Evolutionary conservation across 2,888 invertebrate genomes (phyloP).

Genomic region (Lasius platythorax): DNA sequence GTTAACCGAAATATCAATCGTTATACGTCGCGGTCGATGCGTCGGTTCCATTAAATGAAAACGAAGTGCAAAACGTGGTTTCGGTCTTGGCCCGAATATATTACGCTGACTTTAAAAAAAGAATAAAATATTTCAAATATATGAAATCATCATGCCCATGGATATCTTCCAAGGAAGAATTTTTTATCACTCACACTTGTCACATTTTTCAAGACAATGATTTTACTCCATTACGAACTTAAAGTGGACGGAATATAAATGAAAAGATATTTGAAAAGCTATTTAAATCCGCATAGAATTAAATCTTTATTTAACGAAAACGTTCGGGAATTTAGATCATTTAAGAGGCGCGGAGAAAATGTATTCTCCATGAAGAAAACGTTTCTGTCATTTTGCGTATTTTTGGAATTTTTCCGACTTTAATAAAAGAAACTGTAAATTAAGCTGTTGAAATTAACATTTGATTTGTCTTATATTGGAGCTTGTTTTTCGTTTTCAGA

Average conservation of each 20-base stretch:
- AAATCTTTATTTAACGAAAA: slow-evolving; percentile 3
- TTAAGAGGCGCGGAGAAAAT: not conserved
- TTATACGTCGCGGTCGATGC: slow-evolving; percentile 53
- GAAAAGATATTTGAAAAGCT: not conserved
- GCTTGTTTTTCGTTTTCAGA: not conserved
- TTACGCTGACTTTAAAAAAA: slow-evolving; percentile 30
- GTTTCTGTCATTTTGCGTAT: not conserved
- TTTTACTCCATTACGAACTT: not conserved
- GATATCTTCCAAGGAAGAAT: not conserved
- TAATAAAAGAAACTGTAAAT: not conserved
- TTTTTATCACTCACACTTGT: slow-evolving; percentile 13
- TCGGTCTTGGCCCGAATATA: slow-evolving; percentile 61
- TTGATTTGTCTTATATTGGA: not conserved
- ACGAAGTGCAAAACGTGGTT: slow-evolving; percentile 67
- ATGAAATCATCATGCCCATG: not conserved
- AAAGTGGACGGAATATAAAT: not conserved
- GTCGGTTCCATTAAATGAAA: slow-evolving; percentile 66
- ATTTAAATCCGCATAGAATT: slow-evolving; percentile 13
- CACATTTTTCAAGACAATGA: slow-evolving; percentile 2
- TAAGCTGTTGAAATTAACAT: not conserved
- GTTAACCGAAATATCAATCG: slow-evolving; percentile 66
- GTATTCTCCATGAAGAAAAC: not conserved
- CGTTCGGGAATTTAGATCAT: not conserved
- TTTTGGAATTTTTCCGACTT: not conserved
- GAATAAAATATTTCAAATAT: slow-evolving; percentile 49